Evolutionary conservation across 2,888 invertebrate genomes (phyloP), one percentile per base, ranked within the genome.

Genomic region (Andrena praecox): DNA sequence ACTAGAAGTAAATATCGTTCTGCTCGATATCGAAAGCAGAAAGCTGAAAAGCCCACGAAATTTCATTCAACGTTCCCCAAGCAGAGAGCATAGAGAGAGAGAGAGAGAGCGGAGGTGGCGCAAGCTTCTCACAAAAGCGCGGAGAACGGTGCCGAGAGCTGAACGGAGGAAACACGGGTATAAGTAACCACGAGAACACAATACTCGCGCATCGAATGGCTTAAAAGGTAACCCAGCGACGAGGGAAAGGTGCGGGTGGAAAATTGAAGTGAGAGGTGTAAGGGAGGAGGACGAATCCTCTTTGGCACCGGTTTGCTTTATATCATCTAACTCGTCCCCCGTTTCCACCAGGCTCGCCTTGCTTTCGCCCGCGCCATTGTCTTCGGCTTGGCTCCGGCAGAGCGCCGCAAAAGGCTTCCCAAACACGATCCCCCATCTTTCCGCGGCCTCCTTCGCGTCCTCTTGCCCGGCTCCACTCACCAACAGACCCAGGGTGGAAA

Each of bases 401-500:
- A 71, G 75, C 42, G 72, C 82, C 78, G 80, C 88, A 77, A 79
- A 88, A 82, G 81, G 80, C 73, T 69, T 86, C 73, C 74, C 74
- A 77, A 81, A 64, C 56, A 8, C 10, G 10, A 24, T 20, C 27
- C 24, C 12, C 24, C 79, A 54, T 76, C 75, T 82, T 76, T 68
- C 76, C 80, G 35, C 72, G 42, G 75, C 24, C 69, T 35, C 60
- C 62, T 29, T 64, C 42, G 62, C 48, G 50, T n/a, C 67, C 67
- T 24, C 60, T 52, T 35, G n/a, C 52, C 50, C 48, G 10, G 50
- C 59, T 29, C 66, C 50, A n/a, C 29, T 52, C 69, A 20, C 66
- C 75, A 27, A 4, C 68, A n/a, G 67, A 84, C 71, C 75, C 86
- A 67, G 74, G 82, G 82, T 79, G 85, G 81, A 89, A 88, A 90